phyloP scores from a whole-genome alignment of 1,140 invertebrate genomes.

The Mamestra configurata region DNA sequence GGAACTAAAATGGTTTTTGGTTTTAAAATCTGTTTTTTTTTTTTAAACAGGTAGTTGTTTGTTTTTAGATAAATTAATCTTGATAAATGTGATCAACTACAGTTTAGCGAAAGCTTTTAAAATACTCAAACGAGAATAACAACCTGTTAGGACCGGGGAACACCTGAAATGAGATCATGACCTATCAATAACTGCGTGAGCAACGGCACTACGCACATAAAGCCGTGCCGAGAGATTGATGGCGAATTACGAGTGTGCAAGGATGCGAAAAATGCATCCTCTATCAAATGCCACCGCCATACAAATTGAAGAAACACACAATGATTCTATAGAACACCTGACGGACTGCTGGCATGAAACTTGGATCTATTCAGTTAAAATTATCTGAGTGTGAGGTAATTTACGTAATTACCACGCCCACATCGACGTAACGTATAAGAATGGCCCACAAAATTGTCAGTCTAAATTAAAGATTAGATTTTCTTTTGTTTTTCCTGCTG shows the following conservation, averaged over 20 bases:
- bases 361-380: slow-evolving; percentile 14
- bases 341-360: background rate
- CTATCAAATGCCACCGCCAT: slow-evolving; percentile 12
- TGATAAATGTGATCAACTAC: no score
- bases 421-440: background rate
- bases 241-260: slow-evolving; percentile 5
- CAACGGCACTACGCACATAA: background rate
- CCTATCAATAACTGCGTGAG: slow-evolving; percentile 11
- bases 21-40: no score
- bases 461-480: background rate
- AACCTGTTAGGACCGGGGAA: background rate
- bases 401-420: slow-evolving; percentile 28
- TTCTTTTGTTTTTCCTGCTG: background rate
- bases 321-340: background rate
- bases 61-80: no score
- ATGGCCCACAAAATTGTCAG: background rate
- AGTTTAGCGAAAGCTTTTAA: background rate
- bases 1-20: no score
- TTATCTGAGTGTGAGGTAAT: slow-evolving; percentile 30
- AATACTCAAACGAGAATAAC: background rate
- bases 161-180: slow-evolving; percentile 31
- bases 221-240: slow-evolving; percentile 18
- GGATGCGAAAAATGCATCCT: slow-evolving; percentile 45
- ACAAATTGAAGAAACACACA: slow-evolving; percentile 2
- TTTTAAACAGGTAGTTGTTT: no score